Conservation (phyloP, 1,140 invertebrate species). For the Aporrectodea caliginosa region DNA sequence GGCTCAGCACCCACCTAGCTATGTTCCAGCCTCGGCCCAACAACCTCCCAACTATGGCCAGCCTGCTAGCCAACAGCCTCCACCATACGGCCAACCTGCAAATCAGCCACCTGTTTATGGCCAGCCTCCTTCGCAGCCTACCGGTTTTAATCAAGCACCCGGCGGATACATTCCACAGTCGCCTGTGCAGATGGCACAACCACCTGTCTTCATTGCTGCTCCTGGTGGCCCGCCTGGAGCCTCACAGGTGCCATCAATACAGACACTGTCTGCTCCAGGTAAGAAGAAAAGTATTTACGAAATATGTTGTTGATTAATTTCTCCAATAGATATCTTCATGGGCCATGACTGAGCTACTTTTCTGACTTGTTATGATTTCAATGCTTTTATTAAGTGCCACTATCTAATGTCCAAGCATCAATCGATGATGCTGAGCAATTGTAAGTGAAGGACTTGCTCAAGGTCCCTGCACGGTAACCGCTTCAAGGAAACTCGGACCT, state of each 20-base stretch:
- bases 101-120: neutral
- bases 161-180: neutral
- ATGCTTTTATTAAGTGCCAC: too few relatives aligned
- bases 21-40: neutral
- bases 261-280: neutral
- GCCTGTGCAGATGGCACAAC: neutral
- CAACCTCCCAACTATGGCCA: neutral
- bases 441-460: too few relatives aligned
- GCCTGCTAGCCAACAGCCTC: neutral
- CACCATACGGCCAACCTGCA: neutral
- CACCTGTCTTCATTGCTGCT: neutral
- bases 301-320: neutral
- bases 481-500: too few relatives aligned
- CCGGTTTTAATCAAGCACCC: neutral
- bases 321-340: too few relatives aligned
- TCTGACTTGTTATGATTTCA: too few relatives aligned
- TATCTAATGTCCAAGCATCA: too few relatives aligned
- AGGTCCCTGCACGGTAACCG: too few relatives aligned
- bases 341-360: too few relatives aligned
- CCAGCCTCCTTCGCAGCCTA: neutral
- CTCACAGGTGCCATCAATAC: neutral
- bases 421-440: too few relatives aligned
- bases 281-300: neutral
- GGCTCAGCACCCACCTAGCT: neutral
- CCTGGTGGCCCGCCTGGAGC: neutral